Base-by-base conservation (phyloP, 2,113 vertebrate genomes). In the Gobius niger region DNA sequence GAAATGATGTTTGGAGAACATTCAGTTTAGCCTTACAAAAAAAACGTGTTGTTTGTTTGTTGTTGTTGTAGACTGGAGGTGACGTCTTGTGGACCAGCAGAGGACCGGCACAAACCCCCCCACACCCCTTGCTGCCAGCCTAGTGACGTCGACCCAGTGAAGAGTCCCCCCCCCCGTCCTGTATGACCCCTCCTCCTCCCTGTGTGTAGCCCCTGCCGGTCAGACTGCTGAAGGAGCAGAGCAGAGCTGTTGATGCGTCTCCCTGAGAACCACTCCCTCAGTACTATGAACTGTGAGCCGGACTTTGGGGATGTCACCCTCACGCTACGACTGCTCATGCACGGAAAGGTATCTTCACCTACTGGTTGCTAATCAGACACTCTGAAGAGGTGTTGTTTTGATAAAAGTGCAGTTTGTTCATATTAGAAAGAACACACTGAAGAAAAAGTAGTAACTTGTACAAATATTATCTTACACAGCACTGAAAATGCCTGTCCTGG, bases 301-400 rank as follows among this genome's bases (percentile, higher is more conserved):
- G 90, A 92, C 84, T 92, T 93, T 4, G 94, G 93, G 75, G 94
- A 95, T 44, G 95, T 97, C 90, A 97, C 95, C 72, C 95, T 97
- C 80, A 97, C 95, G 0, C 92, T 97, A 54, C 92, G 96, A 84
- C 95, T 97, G 93, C 94, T 97, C 87, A 97, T 97, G 96, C 95
- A 97, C 0, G 95, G 96, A 71, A 97, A 97, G 95, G 96, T 94
- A 92, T 75, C 5, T 2, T 10, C 44, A 56, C 19, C 5, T 63
- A 47, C 73, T 72, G 65, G 65, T 69, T 62, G 66, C 72, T 14
- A 65, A 67, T 65, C 42, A 74, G 7, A 53, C 50, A 16, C 50
- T 52, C 14, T 6, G n/a, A 2, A 46, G 44, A 46, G 10, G 67
- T 41, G 9, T 8, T 46, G n/a, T 62, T 50, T 44, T n/a, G 24